phyloP scores from a whole-genome alignment of 2,888 invertebrate species.

The Dryobotodes eremita region DNA sequence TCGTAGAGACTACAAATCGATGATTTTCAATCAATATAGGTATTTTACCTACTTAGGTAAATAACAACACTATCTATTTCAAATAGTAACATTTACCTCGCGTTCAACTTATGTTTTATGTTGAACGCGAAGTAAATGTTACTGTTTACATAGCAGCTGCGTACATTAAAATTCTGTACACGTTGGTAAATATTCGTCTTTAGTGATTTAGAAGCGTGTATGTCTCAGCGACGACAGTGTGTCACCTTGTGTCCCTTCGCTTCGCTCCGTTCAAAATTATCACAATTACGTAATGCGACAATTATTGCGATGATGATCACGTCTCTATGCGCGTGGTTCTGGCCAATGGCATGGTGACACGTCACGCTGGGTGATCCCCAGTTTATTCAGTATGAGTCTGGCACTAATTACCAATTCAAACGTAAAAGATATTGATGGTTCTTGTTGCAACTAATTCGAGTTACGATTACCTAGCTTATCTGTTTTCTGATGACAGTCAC shows the following conservation, averaged over 20 bases:
- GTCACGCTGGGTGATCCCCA: constrained; percentile 60
- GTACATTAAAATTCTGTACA: constrained; percentile 26
- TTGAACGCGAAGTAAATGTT: background rate
- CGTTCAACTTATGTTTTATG: background rate
- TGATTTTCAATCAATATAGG: constrained; percentile 5
- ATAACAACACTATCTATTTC: background rate
- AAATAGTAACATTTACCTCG: background rate
- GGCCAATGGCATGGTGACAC: constrained; percentile 53
- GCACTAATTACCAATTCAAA: constrained; percentile 38
- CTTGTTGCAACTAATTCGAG: background rate
- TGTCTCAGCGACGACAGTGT: constrained; percentile 35
- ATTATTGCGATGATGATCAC: constrained; percentile 65
- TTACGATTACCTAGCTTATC: background rate
- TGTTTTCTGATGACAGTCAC: background rate
- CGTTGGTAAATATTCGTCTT: constrained; percentile 26
- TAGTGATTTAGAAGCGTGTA: constrained; percentile 39
- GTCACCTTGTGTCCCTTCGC: constrained; percentile 60
- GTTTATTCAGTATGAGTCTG: constrained; percentile 16
- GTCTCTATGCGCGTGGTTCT: constrained; percentile 34
- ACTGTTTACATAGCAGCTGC: constrained; percentile 1
- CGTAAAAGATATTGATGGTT: constrained; percentile 17
- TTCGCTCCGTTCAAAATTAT: constrained; percentile 59
- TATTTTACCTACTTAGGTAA: background rate
- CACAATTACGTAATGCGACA: constrained; percentile 66
- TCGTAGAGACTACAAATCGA: background rate